Conservation (phyloP, 2,113 vertebrate genomes). For the Tragelaphus imberbis region DNA sequence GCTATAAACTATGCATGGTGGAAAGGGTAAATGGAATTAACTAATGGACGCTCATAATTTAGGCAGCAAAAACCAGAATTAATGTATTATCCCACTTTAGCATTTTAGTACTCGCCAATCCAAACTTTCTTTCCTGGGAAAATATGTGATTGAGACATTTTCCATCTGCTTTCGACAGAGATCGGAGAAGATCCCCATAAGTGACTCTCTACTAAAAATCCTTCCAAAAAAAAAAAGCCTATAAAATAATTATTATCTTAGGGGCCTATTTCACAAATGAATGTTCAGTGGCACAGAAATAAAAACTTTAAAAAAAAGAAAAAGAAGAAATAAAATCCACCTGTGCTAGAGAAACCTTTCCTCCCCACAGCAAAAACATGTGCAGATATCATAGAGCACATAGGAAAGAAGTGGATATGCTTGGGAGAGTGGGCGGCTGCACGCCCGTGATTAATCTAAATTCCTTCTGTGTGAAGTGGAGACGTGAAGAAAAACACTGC, state of each 20-base stretch:
- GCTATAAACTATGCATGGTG: background rate
- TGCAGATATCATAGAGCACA: background rate
- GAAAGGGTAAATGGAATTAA: constrained; percentile 37
- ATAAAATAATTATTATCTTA: background rate
- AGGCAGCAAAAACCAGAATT: constrained; percentile 70
- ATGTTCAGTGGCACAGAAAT: background rate
- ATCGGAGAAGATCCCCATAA: constrained; percentile 59
- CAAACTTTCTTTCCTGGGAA: constrained; percentile 69
- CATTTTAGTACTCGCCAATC: constrained; percentile 66
- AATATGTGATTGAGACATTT: constrained; percentile 77
- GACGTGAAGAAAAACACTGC: background rate
- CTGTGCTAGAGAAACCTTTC: background rate
- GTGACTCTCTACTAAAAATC: background rate
- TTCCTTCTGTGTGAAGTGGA: background rate
- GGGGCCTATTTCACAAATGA: constrained; percentile 20
- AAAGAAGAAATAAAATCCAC: background rate
- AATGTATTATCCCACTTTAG: constrained; percentile 62
- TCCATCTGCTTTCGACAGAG: constrained; percentile 82
- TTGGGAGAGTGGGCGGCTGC: background rate
- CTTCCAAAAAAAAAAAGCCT: background rate
- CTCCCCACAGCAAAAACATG: background rate
- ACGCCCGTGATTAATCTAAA: background rate
- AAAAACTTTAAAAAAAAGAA: background rate
- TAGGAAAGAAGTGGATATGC: background rate
- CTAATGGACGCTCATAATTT: constrained; percentile 65